A percentile compares a stretch with the other conserved stretches of the same genome.
Conservation (phyloP, 2,113 vertebrate genomes). For the Eclectus roratus region DNA sequence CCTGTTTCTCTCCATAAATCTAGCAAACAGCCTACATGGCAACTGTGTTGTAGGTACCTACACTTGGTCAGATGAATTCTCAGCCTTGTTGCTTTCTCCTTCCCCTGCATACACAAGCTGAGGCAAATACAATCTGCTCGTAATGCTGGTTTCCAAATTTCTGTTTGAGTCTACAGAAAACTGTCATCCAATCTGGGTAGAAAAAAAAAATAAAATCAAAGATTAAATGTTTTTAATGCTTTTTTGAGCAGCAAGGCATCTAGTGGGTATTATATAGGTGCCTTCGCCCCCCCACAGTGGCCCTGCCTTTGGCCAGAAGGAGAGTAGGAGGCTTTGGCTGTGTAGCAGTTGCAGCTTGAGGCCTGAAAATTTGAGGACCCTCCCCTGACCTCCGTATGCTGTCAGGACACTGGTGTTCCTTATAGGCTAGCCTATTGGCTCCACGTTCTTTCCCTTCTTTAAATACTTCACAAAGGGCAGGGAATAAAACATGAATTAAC, state of each 20-base stretch:
- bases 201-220: neutral
- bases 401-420: neutral
- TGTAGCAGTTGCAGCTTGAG: neutral
- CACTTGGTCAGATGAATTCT: neutral
- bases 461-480: neutral
- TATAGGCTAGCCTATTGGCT: rapidly evolving
- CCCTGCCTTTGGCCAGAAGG: neutral
- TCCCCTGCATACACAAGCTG: neutral
- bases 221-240: neutral
- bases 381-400: neutral
- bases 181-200: neutral
- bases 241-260: neutral
- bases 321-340: neutral
- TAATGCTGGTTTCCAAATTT: neutral
- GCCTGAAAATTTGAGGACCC: neutral
- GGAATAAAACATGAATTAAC: neutral
- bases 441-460: neutral
- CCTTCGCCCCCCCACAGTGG: neutral
- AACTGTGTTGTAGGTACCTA: neutral
- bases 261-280: neutral
- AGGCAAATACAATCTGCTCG: neutral
- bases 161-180: neutral
- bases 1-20: neutral
- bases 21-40: neutral
- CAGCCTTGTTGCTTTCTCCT: neutral